Conservation (phyloP, 2,888 invertebrate species). For the Nemoura dubitans region DNA sequence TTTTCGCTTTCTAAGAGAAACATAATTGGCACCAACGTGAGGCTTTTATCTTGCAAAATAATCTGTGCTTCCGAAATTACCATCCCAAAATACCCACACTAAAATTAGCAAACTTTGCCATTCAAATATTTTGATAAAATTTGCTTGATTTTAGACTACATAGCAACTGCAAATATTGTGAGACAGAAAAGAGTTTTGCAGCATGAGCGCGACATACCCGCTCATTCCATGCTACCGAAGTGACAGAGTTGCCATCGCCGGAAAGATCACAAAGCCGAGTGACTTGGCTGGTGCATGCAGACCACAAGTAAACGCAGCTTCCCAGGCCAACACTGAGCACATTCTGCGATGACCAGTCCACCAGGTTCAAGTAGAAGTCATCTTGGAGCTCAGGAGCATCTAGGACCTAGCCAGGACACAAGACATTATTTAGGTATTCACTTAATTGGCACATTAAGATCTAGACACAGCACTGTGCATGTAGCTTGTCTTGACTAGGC, state of each 20-base stretch:
- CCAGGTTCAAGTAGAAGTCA: conserved; percentile 98
- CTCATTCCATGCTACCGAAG: conserved; percentile 99
- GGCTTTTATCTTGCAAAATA: too few relatives aligned
- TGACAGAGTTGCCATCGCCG: conserved; percentile 92
- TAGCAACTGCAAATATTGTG: too few relatives aligned
- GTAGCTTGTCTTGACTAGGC: too few relatives aligned
- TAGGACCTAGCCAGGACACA: conserved; percentile 65
- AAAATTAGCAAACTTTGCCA: too few relatives aligned
- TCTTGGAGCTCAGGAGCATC: conserved; percentile 98
- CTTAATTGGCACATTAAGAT: conserved; percentile 49
- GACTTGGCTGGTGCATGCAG: conserved; percentile 98
- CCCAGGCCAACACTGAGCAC: conserved; percentile 97
- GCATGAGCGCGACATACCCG: conserved; percentile 61
- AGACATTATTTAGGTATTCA: conserved; percentile 40
- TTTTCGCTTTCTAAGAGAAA: too few relatives aligned
- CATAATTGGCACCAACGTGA: too few relatives aligned
- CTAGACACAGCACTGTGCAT: too few relatives aligned
- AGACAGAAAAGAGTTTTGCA: background rate
- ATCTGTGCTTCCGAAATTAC: too few relatives aligned
- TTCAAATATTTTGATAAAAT: too few relatives aligned
- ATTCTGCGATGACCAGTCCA: conserved; percentile 99
- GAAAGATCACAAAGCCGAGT: conserved; percentile 95
- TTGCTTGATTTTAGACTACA: too few relatives aligned
- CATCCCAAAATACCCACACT: too few relatives aligned
- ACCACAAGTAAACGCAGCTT: conserved; percentile 98